Evolutionary conservation across 2,113 vertebrate species (phyloP), one percentile per base, ranked within the genome.

Genomic region (Propithecus coquereli): DNA sequence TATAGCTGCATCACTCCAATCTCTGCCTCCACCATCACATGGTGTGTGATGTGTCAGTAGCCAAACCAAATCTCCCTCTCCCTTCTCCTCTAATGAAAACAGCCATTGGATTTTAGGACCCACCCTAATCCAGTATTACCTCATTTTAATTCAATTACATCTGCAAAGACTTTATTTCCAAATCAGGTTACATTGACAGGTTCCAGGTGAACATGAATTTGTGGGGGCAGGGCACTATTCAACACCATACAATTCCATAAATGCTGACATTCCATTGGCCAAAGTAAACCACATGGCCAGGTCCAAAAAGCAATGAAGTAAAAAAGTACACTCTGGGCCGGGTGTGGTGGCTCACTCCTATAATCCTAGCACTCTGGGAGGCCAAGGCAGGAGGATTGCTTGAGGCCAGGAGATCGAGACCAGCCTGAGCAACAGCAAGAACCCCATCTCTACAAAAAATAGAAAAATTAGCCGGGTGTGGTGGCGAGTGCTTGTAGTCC

Each of bases 151-250:
- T 66, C 76, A 32, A 88, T 52, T 87, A 91, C 18, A 76, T 94
- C 30, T 57, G 30, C 54, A 91, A 85, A 88, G 50, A 77, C 8
- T 14, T 13, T 43, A 71, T 68, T 70, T 81, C 63, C 54, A 34
- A 74, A 70, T 54, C 43, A 77, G 14, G 1, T 77, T 20, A 59
- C 34, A 79, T 76, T 90, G 40, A 43, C 18, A 63, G 45, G 18
- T 87, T 90, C 87, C 70, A 91, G 11, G 32, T 66, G 66, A 16
- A 91, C 27, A 34, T 54, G 52, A 87, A 94, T 91, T 91, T 83
- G 40, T 43, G 40, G 40, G 11, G 18, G 6, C 37, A 37, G 54
- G 10, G 68, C 27, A 73, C 34, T 43, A 32, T 61, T 57, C 45
- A 76, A 63, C 4, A 12, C 17, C 79, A 12, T 90, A 65, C 37